These are phyloP conservation scores for Hyperoplus immaculatus DNA, from an alignment of 2,797 vertebrate genomes.

Conservation along the genomic window DNA sequence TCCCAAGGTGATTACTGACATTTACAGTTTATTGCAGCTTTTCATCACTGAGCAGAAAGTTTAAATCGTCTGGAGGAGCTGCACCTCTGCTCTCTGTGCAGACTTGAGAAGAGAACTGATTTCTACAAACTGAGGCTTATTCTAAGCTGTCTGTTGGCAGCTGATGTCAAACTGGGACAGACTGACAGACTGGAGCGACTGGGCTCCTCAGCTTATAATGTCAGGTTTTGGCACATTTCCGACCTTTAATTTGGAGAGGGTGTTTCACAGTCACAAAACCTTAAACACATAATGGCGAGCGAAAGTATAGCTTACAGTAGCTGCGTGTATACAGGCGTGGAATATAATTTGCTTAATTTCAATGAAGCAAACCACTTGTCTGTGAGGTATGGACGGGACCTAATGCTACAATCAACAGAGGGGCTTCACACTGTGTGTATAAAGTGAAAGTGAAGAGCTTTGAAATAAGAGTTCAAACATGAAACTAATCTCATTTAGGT, in stretches of 20 bases:
- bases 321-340: conserved; percentile 76
- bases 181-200: conserved; percentile 56
- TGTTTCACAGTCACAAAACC: conserved; percentile 83
- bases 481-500: conserved; percentile 41
- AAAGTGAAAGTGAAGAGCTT: conserved; percentile 64
- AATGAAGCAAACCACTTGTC: conserved; percentile 78
- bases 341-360: conserved; percentile 88
- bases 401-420: conserved; percentile 59
- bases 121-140: conserved; percentile 44
- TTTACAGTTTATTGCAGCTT: conserved; percentile 59
- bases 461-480: conserved; percentile 49
- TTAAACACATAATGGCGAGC: conserved; percentile 80
- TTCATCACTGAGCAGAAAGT: conserved; percentile 55
- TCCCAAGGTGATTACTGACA: conserved; percentile 59
- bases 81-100: conserved; percentile 30
- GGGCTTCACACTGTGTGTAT: conserved; percentile 49
- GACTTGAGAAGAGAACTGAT: conserved; percentile 37
- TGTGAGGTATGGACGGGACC: conserved; percentile 69
- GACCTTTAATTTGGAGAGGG: conserved; percentile 87
- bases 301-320: conserved; percentile 84
- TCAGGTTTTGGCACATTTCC: conserved; percentile 83
- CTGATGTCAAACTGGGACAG: conserved; percentile 66
- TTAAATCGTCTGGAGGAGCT: conserved; percentile 37
- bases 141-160: conserved; percentile 38
- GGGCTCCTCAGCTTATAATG: conserved; percentile 78